Evolutionary conservation across 2,113 vertebrate species (phyloP).

Genomic region (Oenanthe melanoleuca): DNA sequence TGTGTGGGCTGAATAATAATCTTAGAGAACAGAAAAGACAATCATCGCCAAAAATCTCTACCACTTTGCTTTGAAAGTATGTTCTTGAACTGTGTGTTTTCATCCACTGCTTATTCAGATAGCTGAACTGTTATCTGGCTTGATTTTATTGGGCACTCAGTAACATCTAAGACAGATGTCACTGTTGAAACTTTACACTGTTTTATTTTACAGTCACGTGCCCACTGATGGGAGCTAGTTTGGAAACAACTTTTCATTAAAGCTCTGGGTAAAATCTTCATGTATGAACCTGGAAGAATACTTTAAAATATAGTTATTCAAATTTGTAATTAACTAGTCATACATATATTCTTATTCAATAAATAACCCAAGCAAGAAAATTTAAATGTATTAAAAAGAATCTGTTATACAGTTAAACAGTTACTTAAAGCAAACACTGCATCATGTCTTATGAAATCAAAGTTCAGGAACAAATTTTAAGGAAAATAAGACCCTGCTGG

Average conservation of each 20-base stretch:
- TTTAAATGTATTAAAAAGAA: neutral
- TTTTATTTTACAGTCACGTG: neutral
- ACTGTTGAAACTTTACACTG: neutral
- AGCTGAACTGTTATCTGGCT: conserved; percentile 3
- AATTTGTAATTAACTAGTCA: neutral
- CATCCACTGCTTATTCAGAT: neutral
- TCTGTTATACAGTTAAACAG: neutral
- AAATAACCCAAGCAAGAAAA: neutral
- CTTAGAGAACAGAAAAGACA: conserved; percentile 10
- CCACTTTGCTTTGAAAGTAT: neutral
- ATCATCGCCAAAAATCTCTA: conserved; percentile 20
- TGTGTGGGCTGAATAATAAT: conserved; percentile 21
- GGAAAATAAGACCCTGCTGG: neutral
- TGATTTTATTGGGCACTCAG: neutral
- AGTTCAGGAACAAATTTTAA: neutral
- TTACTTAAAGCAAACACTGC: neutral
- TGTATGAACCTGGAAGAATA: neutral
- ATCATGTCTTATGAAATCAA: neutral
- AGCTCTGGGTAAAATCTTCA: neutral
- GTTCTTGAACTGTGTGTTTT: neutral
- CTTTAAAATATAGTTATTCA: neutral
- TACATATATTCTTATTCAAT: neutral
- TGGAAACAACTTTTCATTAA: conserved; percentile 2
- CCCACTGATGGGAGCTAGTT: neutral
- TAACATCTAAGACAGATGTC: neutral